Base-by-base conservation (phyloP, 1,140 invertebrate genomes). In the Temnothorax nylanderi region DNA sequence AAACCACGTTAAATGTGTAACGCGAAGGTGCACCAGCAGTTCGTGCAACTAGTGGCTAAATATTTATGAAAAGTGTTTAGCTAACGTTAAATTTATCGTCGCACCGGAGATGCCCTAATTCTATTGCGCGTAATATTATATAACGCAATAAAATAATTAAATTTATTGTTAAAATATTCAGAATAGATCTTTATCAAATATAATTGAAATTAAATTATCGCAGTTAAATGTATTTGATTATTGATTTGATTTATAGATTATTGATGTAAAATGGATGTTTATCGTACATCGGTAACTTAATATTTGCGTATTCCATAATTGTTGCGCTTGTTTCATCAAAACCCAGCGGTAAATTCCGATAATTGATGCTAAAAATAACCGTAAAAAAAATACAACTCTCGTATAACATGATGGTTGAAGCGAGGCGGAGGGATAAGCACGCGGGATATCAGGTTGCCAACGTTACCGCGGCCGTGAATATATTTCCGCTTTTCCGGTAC, bases 11-110 rank as follows among this genome's bases (percentile, higher is more conserved):
- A 82, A 81, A 56, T 10, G 32, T 58, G 6, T 32, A 72, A 47
- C 26, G 37, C 11, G 26, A 47, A 74, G 10, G 26, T 37, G 41
- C 54, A 13, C 26, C 51, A 47, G 21, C 49, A 58, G 16, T 58
- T 71, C n/a, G 26, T 54, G 26, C 80, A 60, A 74, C 80, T 60
- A 13, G 37, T 72, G 26, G 7, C 37, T 82, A 34, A 71, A 72
- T 72, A 72, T 72, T 82, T 72, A 72, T 72, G 11, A 58, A 82
- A 81, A 34, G 7, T 67, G n/a, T 60, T 72, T 72, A 34, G 18
- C 44, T 69, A 21, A 58, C 21, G 16, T 47, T 82, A 82, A 47
- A 47, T 74, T 72, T 11, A 13, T 21, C 65, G 54, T 44, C 7
- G 10, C 2, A 10, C 11, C 16, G 47, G 21, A 82, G 11, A 41